Percentiles rank a stretch among this genome's conserved stretches.
Conservation (phyloP, 2,113 vertebrate genomes). For the Melanerpes formicivorus region DNA sequence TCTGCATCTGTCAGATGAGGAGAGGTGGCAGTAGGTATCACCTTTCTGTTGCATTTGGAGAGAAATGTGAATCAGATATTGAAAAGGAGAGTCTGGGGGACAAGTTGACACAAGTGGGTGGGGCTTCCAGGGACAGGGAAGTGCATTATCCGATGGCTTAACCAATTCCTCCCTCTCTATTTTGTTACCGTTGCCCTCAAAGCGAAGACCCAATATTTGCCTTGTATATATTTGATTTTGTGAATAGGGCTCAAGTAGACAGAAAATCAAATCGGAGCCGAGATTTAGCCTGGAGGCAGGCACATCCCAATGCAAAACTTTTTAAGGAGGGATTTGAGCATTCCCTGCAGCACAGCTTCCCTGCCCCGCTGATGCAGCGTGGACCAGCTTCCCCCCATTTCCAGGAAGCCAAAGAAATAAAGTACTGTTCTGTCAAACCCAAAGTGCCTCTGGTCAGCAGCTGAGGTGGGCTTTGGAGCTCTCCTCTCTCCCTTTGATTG, state of each 20-base stretch:
- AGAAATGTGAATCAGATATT: neutral
- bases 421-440: conserved; percentile 28
- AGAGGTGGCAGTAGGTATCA: neutral
- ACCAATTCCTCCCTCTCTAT: neutral
- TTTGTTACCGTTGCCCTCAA: neutral
- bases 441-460: conserved; percentile 29
- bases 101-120: neutral
- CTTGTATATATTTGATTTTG: neutral
- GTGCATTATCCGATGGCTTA: neutral
- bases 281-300: conserved; percentile 1
- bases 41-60: neutral
- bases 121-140: neutral
- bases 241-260: neutral
- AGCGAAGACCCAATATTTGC: neutral
- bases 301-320: neutral
- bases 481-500: neutral
- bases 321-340: neutral
- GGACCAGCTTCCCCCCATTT: conserved; percentile 1
- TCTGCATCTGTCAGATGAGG: neutral
- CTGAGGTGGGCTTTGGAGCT: neutral
- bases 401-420: conserved; percentile 34
- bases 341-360: neutral
- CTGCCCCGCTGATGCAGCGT: neutral
- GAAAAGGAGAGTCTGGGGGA: neutral
- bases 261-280: neutral